phyloP scores from a whole-genome alignment of 1,140 invertebrate genomes.

The Sitophilus oryzae region DNA sequence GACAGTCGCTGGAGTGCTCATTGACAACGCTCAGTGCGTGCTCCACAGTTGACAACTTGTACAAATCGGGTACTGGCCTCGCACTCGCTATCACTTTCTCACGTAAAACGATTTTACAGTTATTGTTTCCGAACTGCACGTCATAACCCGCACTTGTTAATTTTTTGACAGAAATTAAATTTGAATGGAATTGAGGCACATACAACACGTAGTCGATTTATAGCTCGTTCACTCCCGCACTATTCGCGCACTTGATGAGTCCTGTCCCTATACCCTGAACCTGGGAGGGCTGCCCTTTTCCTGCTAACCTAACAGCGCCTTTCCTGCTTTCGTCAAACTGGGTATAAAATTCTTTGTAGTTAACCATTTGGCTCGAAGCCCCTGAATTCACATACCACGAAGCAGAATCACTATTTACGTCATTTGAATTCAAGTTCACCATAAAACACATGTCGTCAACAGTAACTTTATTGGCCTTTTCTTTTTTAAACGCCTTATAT shows the following conservation, averaged over 20 bases:
- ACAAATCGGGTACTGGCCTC: no score
- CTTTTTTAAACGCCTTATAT: neutral
- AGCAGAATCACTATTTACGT: neutral
- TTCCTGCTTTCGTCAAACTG: no score
- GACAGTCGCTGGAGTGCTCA: neutral
- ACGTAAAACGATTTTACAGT: no score
- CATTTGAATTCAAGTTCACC: neutral
- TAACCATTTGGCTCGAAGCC: neutral
- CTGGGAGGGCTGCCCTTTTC: neutral
- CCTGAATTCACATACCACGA: conserved; percentile 6
- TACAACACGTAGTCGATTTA: no score
- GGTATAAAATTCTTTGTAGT: no score
- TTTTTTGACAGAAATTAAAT: no score
- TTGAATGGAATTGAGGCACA: no score
- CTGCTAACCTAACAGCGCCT: no score
- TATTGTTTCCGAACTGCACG: no score
- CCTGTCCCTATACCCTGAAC: conserved; percentile 5
- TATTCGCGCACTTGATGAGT: conserved; percentile 4
- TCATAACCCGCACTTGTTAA: no score
- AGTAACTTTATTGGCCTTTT: neutral
- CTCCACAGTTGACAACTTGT: neutral
- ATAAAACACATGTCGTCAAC: neutral
- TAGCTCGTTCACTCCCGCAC: no score
- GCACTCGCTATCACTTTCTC: no score
- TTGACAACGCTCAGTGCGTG: neutral